Conservation (phyloP, 2,113 vertebrate species). For the Forbesichthys papilliferus region DNA sequence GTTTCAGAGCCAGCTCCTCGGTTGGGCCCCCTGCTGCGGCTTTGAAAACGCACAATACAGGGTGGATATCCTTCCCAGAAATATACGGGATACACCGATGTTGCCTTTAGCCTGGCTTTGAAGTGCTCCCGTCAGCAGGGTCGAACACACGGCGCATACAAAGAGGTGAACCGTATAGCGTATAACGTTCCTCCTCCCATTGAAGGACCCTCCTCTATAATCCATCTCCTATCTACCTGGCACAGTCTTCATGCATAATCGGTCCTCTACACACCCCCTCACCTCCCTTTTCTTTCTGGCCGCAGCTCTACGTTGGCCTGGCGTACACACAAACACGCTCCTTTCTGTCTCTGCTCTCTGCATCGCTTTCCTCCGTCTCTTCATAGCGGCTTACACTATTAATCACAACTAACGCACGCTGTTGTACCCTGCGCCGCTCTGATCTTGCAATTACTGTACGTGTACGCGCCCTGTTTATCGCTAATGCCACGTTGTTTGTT, state of each 20-base stretch:
- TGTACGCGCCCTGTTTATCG: neutral
- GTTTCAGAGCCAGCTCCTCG: constrained; percentile 53
- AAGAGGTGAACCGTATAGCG: constrained; percentile 22
- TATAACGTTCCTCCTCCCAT: constrained; percentile 19
- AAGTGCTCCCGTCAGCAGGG: constrained; percentile 42
- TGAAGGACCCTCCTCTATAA: constrained; percentile 16
- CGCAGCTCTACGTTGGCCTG: constrained; percentile 22
- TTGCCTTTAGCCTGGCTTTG: constrained; percentile 47
- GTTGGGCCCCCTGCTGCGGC: constrained; percentile 29
- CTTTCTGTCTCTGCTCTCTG: constrained; percentile 16
- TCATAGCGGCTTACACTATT: constrained; percentile 36
- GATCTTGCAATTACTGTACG: constrained; percentile 3
- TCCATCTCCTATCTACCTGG: constrained; percentile 20
- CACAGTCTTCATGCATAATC: constrained; percentile 32
- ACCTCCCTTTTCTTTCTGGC: constrained; percentile 38
- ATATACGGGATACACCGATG: constrained; percentile 46
- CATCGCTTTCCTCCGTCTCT: constrained; percentile 34
- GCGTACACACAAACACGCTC: neutral
- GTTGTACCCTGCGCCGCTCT: constrained; percentile 33
- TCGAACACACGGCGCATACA: no score
- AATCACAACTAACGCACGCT: constrained; percentile 24
- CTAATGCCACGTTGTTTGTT: no score
- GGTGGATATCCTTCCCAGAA: constrained; percentile 59
- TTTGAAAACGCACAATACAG: constrained; percentile 60
- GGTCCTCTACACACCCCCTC: constrained; percentile 4